Evolutionary conservation across 2,797 vertebrate genomes (phyloP).

Genomic region (Fringilla coelebs): DNA sequence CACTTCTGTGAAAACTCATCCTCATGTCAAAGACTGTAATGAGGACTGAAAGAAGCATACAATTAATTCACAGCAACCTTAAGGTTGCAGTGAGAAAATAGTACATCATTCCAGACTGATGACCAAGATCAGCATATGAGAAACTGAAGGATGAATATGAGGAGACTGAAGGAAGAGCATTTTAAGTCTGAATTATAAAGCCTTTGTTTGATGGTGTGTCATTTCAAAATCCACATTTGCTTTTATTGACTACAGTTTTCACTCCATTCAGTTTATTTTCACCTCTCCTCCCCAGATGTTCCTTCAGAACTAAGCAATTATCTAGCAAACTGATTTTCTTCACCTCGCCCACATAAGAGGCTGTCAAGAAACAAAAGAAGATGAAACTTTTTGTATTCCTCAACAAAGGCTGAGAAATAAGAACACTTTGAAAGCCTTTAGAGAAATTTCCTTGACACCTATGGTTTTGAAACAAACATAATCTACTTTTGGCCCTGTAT

Average conservation of each 20-base stretch:
- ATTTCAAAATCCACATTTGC: background rate
- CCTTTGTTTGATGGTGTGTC: background rate
- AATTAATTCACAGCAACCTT: slow-evolving; percentile 36
- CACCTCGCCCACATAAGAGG: background rate
- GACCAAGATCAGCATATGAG: background rate
- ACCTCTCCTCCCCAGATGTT: background rate
- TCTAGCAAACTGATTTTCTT: background rate
- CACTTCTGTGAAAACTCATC: slow-evolving; percentile 36
- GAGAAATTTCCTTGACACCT: background rate
- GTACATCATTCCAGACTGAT: background rate
- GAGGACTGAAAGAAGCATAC: slow-evolving; percentile 40
- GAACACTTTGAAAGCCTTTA: background rate
- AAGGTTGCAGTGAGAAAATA: background rate
- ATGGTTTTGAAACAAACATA: background rate
- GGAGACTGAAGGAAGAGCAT: background rate
- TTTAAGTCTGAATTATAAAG: background rate
- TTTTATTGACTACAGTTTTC: background rate
- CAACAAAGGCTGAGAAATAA: background rate
- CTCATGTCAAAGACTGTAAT: slow-evolving; percentile 37
- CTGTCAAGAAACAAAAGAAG: background rate
- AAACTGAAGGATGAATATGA: background rate
- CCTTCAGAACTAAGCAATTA: background rate
- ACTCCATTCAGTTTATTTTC: background rate
- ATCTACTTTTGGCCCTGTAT: background rate
- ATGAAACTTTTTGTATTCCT: background rate